These are phyloP conservation scores for Harpegnathos saltator DNA, from an alignment of 1,140 invertebrate genomes.

Conservation along the genomic window DNA sequence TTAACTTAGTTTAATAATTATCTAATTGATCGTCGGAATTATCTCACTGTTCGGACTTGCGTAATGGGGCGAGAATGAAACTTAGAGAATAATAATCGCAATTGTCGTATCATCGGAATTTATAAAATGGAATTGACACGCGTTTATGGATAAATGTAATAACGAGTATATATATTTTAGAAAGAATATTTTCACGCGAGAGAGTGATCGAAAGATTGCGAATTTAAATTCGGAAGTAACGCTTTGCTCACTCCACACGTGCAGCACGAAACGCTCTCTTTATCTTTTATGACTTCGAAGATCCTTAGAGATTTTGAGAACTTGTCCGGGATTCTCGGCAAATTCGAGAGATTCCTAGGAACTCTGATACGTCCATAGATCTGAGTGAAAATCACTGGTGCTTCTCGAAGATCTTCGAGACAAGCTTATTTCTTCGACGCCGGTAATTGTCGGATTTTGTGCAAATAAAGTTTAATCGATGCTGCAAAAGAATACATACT, in stretches of 20 bases:
- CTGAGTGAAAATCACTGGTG: too few species aligned
- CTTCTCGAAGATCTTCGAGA: constrained; percentile 2
- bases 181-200: constrained; percentile 30
- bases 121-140: constrained; percentile 48
- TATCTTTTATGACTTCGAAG: neutral
- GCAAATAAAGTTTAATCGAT: constrained; percentile 14
- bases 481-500: neutral
- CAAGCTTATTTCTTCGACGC: constrained; percentile 1
- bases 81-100: neutral
- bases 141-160: constrained; percentile 32
- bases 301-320: neutral
- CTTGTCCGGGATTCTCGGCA: neutral
- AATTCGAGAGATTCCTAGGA: neutral
- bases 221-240: neutral
- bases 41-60: constrained; percentile 21
- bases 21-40: constrained; percentile 2
- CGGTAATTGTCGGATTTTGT: constrained; percentile 15
- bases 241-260: neutral
- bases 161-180: constrained; percentile 41
- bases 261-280: neutral
- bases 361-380: neutral
- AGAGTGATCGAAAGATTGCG: neutral
- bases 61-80: neutral
- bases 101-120: neutral
- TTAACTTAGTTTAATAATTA: constrained; percentile 9